Conservation (phyloP, 2,113 vertebrate species). For the Kryptolebias marmoratus region DNA sequence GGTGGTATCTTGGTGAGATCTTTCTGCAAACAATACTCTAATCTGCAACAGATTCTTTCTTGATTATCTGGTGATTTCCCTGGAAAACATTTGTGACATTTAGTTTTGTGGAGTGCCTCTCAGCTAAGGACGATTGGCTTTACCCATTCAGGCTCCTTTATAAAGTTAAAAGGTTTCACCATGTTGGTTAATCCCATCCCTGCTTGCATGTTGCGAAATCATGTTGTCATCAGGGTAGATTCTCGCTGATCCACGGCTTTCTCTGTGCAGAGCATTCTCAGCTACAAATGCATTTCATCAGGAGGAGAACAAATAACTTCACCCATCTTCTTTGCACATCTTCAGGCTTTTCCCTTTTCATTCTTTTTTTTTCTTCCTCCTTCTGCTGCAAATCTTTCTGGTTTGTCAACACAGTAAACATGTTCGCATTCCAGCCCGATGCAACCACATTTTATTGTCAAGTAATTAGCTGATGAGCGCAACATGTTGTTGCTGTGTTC, state of each 20-base stretch:
- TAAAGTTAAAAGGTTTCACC: slow-evolving; percentile 26
- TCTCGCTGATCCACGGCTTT: slow-evolving; percentile 26
- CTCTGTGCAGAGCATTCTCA: slow-evolving; percentile 41
- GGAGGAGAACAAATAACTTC: slow-evolving; percentile 25
- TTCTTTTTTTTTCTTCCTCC: neutral
- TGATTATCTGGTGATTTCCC: slow-evolving; percentile 20
- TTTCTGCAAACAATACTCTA: neutral
- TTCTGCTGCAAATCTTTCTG: slow-evolving; percentile 20
- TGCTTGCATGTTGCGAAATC: slow-evolving; percentile 35
- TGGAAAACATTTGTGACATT: slow-evolving; percentile 36
- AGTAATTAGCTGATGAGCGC: slow-evolving; percentile 58
- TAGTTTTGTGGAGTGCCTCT: slow-evolving; percentile 17
- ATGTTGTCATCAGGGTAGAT: slow-evolving; percentile 46
- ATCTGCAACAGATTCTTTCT: slow-evolving; percentile 10
- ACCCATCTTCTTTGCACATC: neutral
- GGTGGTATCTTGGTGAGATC: neutral
- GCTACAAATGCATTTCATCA: slow-evolving; percentile 43
- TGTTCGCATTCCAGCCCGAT: slow-evolving; percentile 39
- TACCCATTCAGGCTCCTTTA: slow-evolving; percentile 30
- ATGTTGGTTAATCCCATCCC: slow-evolving; percentile 34
- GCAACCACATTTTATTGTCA: slow-evolving; percentile 58
- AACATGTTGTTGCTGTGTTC: slow-evolving; percentile 62
- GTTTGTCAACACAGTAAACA: slow-evolving; percentile 45
- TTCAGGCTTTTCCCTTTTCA: neutral
- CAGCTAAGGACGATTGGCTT: slow-evolving; percentile 30